phyloP scores from a whole-genome alignment of 2,113 vertebrate species.

The Plectropomus leopardus region DNA sequence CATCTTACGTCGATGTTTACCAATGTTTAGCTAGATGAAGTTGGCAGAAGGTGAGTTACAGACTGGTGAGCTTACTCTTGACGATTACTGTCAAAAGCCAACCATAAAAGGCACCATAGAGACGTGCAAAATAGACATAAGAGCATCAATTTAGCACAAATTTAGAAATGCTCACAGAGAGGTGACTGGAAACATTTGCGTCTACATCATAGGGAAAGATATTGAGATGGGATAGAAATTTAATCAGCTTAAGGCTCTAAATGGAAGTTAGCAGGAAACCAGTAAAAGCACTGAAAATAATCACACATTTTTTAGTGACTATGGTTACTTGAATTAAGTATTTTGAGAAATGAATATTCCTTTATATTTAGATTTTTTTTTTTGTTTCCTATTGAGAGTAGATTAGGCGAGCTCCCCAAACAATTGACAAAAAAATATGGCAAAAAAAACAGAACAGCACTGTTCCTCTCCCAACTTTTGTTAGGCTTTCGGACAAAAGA shows the following conservation, averaged over 20 bases:
- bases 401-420: background rate
- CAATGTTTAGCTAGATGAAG: too few relatives aligned
- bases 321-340: background rate
- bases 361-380: background rate
- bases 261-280: background rate
- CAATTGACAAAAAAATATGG: conserved; percentile 25
- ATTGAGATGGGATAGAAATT: background rate
- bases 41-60: too few relatives aligned
- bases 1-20: too few relatives aligned
- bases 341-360: background rate
- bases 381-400: background rate
- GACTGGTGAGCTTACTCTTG: too few relatives aligned
- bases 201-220: too few relatives aligned
- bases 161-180: too few relatives aligned
- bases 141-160: too few relatives aligned
- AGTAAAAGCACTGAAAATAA: background rate
- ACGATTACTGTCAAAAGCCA: too few relatives aligned
- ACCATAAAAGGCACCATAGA: too few relatives aligned
- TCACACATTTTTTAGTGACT: background rate
- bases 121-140: too few relatives aligned
- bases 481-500: conserved; percentile 3
- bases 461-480: background rate
- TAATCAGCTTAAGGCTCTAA: background rate
- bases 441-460: background rate
- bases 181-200: too few relatives aligned